Evolutionary conservation across 2,113 vertebrate genomes (phyloP).

Genomic region (Chauna torquata): DNA sequence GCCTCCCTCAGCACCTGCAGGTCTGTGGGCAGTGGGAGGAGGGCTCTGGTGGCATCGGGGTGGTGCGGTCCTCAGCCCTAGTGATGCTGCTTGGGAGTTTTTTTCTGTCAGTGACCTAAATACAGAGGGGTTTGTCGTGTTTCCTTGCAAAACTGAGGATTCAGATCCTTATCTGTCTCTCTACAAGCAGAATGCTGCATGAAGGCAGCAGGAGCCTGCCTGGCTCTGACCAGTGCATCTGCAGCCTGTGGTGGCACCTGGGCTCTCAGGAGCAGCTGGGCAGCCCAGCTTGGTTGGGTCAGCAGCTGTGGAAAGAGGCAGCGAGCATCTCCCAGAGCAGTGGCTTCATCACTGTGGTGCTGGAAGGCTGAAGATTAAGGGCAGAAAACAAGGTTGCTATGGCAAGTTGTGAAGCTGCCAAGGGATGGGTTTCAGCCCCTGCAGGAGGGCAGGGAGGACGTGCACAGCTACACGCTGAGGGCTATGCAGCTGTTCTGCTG

Average conservation of each 20-base stretch:
- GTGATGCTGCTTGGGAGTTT: not conserved
- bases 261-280: not conserved
- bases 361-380: not conserved
- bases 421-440: not conserved
- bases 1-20: not conserved
- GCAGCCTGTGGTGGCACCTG: not conserved
- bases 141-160: not conserved
- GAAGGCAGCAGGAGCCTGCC: not conserved
- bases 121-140: not conserved
- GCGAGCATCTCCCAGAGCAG: not conserved
- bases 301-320: not conserved
- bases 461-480: not conserved
- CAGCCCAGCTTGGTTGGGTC: rapidly evolving
- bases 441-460: not conserved
- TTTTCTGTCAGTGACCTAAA: not conserved
- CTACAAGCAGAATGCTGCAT: not conserved
- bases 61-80: not conserved
- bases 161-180: not conserved
- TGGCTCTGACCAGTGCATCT: not conserved
- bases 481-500: not conserved
- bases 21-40: too few relatives aligned
- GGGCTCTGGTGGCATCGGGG: not conserved
- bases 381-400: not conserved
- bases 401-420: not conserved
- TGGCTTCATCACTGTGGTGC: not conserved